These are phyloP conservation scores for Litoditis marina DNA, from an alignment of 2,888 invertebrate species.

Conservation along the genomic window DNA sequence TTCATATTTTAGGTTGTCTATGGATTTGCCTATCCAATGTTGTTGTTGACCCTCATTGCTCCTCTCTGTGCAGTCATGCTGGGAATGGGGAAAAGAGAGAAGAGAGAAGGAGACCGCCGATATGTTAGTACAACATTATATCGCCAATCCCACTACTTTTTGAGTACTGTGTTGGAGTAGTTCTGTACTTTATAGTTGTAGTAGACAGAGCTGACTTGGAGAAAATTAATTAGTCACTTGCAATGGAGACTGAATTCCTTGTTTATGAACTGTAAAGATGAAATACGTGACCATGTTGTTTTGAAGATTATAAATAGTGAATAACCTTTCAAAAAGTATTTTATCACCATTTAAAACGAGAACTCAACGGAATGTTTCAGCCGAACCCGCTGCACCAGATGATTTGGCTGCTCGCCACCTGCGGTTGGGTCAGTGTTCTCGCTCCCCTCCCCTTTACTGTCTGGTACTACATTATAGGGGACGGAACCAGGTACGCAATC, in stretches of 20 bases:
- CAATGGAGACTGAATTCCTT: too few relatives aligned
- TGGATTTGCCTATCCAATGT: constrained; percentile 59
- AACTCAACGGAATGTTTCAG: constrained; percentile 45
- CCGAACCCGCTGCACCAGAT: constrained; percentile 60
- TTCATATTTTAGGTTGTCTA: constrained; percentile 42
- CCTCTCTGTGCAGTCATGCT: constrained; percentile 58
- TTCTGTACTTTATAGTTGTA: too few relatives aligned
- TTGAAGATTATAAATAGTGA: too few relatives aligned
- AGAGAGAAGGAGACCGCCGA: constrained; percentile 57
- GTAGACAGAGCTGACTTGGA: too few relatives aligned
- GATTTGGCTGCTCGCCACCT: constrained; percentile 58
- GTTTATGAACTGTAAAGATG: too few relatives aligned
- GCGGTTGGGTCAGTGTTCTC: constrained; percentile 57
- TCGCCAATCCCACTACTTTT: too few relatives aligned
- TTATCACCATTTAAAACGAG: too few relatives aligned
- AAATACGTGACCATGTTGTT: too few relatives aligned
- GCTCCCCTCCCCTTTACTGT: constrained; percentile 59
- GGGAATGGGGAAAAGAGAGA: constrained; percentile 61
- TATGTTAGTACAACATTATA: too few relatives aligned
- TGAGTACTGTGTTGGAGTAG: too few relatives aligned
- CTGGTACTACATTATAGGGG: constrained; percentile 59
- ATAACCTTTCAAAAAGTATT: too few relatives aligned
- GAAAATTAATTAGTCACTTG: too few relatives aligned
- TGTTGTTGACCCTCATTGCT: constrained; percentile 55
- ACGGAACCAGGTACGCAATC: constrained; percentile 55